Conservation (phyloP, 2,888 invertebrate species). For the Conchocele bisecta region DNA sequence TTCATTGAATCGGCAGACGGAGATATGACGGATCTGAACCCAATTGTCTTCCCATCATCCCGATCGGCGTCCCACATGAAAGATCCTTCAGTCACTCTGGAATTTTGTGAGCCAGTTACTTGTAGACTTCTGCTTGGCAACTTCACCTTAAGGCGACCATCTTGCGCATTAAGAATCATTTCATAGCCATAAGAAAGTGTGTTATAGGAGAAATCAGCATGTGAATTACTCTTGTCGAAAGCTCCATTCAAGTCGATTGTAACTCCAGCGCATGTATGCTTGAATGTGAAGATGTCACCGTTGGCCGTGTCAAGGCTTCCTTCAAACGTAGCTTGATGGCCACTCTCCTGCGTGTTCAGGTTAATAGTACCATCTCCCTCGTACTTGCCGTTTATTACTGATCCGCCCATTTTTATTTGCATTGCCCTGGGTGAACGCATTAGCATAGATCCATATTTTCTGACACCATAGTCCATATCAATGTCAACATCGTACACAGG, state of each 20-base stretch:
- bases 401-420: slow-evolving; percentile 11
- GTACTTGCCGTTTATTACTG: not conserved
- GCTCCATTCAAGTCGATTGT: slow-evolving; percentile 1
- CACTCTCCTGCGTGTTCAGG: slow-evolving; percentile 30
- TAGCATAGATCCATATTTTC: slow-evolving; percentile 6
- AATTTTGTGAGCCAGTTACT: slow-evolving; percentile 31
- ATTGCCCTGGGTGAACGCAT: slow-evolving; percentile 28
- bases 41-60: slow-evolving; percentile 66
- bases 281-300: not conserved
- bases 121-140: slow-evolving; percentile 58
- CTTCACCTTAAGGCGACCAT: slow-evolving; percentile 53
- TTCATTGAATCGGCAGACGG: slow-evolving; percentile 51
- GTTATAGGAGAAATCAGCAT: slow-evolving; percentile 12
- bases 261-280: slow-evolving; percentile 19
- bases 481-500: slow-evolving; percentile 29
- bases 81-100: slow-evolving; percentile 46
- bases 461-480: not conserved
- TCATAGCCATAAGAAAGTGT: slow-evolving; percentile 44
- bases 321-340: slow-evolving; percentile 26
- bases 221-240: slow-evolving; percentile 5
- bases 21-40: slow-evolving; percentile 45
- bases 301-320: slow-evolving; percentile 2
- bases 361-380: slow-evolving; percentile 14
- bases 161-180: slow-evolving; percentile 16
- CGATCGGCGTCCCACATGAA: slow-evolving; percentile 70